Evolutionary conservation across 2,797 vertebrate species (phyloP).

Genomic region (Macropodus opercularis): DNA sequence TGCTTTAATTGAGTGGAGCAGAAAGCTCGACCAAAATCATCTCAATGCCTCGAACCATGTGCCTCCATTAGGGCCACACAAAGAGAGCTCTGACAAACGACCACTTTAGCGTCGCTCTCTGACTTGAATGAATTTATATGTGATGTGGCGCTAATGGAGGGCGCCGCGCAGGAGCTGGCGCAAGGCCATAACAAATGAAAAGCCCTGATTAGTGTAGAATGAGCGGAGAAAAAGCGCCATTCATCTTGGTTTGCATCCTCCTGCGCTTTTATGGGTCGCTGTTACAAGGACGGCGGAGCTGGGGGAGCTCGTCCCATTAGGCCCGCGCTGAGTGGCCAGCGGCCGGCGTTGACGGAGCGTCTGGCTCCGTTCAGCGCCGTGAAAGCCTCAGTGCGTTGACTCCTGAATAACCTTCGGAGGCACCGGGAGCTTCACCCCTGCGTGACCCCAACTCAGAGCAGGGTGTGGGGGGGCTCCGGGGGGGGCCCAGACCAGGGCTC

Average conservation of each 20-base stretch:
- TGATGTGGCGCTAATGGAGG: constrained; percentile 80
- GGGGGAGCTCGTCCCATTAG: constrained; percentile 77
- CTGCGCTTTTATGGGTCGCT: constrained; percentile 82
- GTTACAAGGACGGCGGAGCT: constrained; percentile 77
- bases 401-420: constrained; percentile 86
- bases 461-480: constrained; percentile 74
- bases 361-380: constrained; percentile 77
- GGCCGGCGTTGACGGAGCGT: constrained; percentile 76
- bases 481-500: constrained; percentile 73
- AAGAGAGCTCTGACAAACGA: constrained; percentile 83
- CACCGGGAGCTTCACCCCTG: constrained; percentile 83
- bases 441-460: constrained; percentile 82
- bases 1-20: constrained; percentile 37
- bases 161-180: constrained; percentile 75
- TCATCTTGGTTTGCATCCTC: constrained; percentile 86
- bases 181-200: constrained; percentile 81
- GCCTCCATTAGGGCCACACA: constrained; percentile 84
- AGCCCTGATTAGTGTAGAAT: constrained; percentile 86
- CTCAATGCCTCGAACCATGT: constrained; percentile 82
- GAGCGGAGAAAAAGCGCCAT: constrained; percentile 80
- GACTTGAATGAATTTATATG: constrained; percentile 88
- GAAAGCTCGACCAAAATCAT: constrained; percentile 70
- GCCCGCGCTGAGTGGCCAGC: constrained; percentile 78
- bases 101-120: constrained; percentile 82
- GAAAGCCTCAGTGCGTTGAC: constrained; percentile 81